Percentiles rank a stretch among this genome's conserved stretches.
phyloP scores from a whole-genome alignment of 2,888 invertebrate species.

The Mesochorus sp. region DNA sequence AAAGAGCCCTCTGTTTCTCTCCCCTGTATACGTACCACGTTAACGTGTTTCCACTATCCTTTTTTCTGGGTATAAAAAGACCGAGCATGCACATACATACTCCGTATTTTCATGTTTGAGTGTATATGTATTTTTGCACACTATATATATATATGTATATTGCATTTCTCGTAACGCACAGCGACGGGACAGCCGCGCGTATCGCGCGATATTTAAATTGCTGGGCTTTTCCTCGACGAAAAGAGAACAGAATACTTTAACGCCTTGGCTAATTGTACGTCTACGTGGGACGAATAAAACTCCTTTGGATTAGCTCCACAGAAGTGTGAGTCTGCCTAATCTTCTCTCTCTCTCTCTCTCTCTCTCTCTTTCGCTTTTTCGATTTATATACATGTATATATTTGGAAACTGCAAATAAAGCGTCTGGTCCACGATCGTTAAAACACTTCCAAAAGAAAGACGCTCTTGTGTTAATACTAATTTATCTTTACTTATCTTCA shows the following conservation, averaged over 20 bases:
- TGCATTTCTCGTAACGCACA: not conserved
- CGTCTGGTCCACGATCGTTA: conserved; percentile 55
- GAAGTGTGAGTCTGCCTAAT: conserved; percentile 7
- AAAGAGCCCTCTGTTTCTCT: conserved; percentile 52
- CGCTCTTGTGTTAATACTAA: not conserved
- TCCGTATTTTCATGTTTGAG: too few species aligned
- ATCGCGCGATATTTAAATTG: conserved; percentile 75
- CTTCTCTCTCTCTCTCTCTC: not conserved
- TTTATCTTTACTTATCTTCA: not conserved
- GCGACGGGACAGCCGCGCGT: conserved; percentile 60
- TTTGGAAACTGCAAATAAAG: conserved; percentile 38
- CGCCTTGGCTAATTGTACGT: conserved; percentile 75
- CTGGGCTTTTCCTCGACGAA: conserved; percentile 72
- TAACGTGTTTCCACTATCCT: conserved; percentile 38
- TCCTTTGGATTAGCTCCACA: conserved; percentile 49
- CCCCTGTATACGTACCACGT: conserved; percentile 13
- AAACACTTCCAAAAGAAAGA: conserved; percentile 43
- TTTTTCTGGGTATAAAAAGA: conserved; percentile 25
- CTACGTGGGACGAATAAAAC: conserved; percentile 66
- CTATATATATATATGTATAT: conserved; percentile 9
- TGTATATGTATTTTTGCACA: not conserved
- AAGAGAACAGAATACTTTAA: conserved; percentile 76
- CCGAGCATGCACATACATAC: not conserved
- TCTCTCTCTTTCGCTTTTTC: not conserved
- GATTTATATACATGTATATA: conserved; percentile 13